Evolutionary conservation across 1,140 invertebrate genomes (phyloP).

Genomic region (Hycleus cichorii): DNA sequence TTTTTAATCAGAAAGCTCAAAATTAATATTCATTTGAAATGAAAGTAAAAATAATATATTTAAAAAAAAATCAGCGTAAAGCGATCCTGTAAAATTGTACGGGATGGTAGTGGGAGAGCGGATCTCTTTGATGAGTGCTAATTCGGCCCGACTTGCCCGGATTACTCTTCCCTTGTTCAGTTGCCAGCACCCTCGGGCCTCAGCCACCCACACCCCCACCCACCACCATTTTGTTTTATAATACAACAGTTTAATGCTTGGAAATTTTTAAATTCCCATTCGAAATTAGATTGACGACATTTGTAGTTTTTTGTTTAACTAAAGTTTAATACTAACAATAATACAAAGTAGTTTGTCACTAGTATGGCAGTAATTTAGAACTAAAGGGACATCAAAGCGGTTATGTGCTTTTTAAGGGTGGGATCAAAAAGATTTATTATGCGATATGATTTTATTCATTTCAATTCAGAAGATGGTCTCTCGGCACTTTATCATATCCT

Average conservation of each 20-base stretch:
- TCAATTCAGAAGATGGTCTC: constrained; percentile 25
- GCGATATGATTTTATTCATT: constrained; percentile 27
- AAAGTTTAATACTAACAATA: no score
- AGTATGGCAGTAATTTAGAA: no score
- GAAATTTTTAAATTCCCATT: no score
- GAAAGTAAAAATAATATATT: constrained; percentile 11
- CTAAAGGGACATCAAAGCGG: constrained; percentile 7
- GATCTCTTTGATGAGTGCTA: constrained; percentile 12
- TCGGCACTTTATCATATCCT: constrained; percentile 28
- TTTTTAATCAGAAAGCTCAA: neutral
- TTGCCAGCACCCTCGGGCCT: neutral
- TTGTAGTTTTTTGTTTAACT: no score
- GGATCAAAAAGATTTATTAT: constrained; percentile 16
- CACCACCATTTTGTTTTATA: no score
- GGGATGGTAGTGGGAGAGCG: neutral
- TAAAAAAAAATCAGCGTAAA: constrained; percentile 2
- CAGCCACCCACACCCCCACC: neutral
- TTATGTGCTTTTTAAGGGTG: neutral
- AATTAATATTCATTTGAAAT: constrained; percentile 7
- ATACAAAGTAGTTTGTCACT: no score
- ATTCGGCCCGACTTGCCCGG: constrained; percentile 8
- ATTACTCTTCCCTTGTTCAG: constrained; percentile 6
- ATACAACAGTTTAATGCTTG: no score
- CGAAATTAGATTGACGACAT: no score
- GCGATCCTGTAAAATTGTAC: constrained; percentile 1